Conservation (phyloP, 2,113 vertebrate genomes). For the Thamnaconus septentrionalis region DNA sequence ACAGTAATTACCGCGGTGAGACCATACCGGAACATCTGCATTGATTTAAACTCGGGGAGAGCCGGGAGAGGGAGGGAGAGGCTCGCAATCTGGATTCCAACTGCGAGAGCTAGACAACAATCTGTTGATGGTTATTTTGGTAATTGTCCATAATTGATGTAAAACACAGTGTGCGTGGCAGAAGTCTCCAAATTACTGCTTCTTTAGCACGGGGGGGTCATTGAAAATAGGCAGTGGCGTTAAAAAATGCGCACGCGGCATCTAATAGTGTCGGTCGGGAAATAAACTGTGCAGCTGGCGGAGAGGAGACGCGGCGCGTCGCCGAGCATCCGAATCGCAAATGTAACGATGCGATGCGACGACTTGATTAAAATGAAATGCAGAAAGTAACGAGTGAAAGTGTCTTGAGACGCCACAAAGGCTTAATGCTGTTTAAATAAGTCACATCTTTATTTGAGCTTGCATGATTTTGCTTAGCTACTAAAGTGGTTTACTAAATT, state of each 20-base stretch:
- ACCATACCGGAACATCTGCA: slow-evolving; percentile 79
- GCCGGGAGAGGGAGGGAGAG: slow-evolving; percentile 62
- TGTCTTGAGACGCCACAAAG: too few relatives aligned
- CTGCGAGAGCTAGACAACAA: slow-evolving; percentile 67
- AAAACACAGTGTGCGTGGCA: slow-evolving; percentile 45
- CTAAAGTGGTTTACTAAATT: too few relatives aligned
- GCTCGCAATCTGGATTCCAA: slow-evolving; percentile 73
- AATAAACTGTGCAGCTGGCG: slow-evolving; percentile 59
- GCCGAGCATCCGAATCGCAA: background rate
- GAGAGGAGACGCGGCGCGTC: slow-evolving; percentile 35
- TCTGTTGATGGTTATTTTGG: slow-evolving; percentile 75
- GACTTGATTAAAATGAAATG: too few relatives aligned
- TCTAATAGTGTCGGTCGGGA: slow-evolving; percentile 52
- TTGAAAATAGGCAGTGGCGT: slow-evolving; percentile 40
- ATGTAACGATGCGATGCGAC: slow-evolving; percentile 34
- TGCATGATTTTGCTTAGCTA: too few relatives aligned
- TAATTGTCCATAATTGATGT: slow-evolving; percentile 75
- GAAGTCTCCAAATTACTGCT: slow-evolving; percentile 60
- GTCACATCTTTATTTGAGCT: too few relatives aligned
- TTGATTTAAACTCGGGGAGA: slow-evolving; percentile 69
- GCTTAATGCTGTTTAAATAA: too few relatives aligned
- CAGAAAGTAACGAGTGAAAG: too few relatives aligned
- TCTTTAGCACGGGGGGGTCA: slow-evolving; percentile 49
- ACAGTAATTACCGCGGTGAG: slow-evolving; percentile 74
- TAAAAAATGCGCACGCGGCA: slow-evolving; percentile 48